A percentile compares a stretch with the other conserved stretches of the same genome.
Conservation (phyloP, 2,113 vertebrate genomes). For the Glaucidium brasilianum region DNA sequence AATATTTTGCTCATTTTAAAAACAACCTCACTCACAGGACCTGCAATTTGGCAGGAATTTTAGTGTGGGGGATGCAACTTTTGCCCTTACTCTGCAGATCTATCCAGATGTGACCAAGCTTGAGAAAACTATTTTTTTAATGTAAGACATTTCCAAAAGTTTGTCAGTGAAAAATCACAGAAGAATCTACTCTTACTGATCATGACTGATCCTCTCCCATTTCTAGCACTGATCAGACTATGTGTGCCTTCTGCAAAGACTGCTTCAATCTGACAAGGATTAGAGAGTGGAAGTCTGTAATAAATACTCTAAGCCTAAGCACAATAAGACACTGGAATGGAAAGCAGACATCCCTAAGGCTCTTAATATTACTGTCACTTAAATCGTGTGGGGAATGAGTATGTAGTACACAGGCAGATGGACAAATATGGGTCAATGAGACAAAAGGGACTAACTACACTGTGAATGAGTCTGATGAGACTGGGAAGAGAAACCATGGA, state of each 20-base stretch:
- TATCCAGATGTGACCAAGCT: background rate
- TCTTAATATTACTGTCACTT: background rate
- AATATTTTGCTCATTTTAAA: background rate
- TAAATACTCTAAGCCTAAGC: background rate
- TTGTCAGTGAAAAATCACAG: background rate
- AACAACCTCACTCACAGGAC: background rate
- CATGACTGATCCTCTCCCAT: background rate
- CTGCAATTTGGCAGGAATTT: background rate
- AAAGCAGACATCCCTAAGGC: background rate
- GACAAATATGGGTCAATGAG: background rate
- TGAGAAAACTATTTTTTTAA: background rate
- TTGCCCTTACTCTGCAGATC: background rate
- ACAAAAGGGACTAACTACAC: background rate
- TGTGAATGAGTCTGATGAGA: background rate
- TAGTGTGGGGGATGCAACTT: background rate
- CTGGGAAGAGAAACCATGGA: background rate
- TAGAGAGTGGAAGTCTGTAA: background rate
- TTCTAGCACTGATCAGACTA: background rate
- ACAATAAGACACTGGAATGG: background rate
- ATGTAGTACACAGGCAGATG: background rate
- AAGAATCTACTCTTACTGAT: background rate
- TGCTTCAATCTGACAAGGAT: background rate
- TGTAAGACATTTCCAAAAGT: background rate
- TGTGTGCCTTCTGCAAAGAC: background rate
- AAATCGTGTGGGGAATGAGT: background rate